phyloP scores from a whole-genome alignment of 2,113 vertebrate genomes.

The Numida meleagris region DNA sequence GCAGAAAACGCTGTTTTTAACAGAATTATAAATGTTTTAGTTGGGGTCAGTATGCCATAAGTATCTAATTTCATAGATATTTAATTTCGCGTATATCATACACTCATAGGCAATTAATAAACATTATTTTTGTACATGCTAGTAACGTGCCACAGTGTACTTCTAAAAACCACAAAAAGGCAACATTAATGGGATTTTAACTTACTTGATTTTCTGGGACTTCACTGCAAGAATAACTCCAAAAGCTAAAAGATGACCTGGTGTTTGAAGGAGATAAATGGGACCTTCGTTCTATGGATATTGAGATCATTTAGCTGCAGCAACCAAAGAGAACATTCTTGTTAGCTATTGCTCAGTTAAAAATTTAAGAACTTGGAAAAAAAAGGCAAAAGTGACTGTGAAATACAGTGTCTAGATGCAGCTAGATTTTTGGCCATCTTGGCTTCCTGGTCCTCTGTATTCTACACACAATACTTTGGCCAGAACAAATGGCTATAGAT shows the following conservation, averaged over 20 bases:
- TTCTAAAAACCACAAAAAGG: background rate
- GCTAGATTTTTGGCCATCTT: background rate
- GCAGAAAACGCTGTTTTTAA: background rate
- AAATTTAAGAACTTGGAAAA: background rate
- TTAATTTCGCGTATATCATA: background rate
- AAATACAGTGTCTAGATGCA: background rate
- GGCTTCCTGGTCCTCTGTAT: background rate
- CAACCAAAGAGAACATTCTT: background rate
- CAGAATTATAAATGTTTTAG: background rate
- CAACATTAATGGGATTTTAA: background rate
- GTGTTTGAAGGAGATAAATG: background rate
- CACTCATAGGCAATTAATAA: background rate
- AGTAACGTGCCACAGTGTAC: background rate
- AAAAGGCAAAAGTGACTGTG: background rate
- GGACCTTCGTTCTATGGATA: background rate
- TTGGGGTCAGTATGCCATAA: background rate
- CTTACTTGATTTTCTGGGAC: background rate
- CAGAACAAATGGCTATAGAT: conserved; percentile 19
- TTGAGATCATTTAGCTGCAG: background rate
- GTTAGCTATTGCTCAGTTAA: background rate
- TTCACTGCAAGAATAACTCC: background rate
- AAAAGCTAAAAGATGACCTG: background rate
- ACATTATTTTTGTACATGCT: background rate
- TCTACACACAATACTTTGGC: background rate
- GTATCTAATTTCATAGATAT: background rate